Conservation (phyloP, 2,888 invertebrate species). For the Polietes domitor region DNA sequence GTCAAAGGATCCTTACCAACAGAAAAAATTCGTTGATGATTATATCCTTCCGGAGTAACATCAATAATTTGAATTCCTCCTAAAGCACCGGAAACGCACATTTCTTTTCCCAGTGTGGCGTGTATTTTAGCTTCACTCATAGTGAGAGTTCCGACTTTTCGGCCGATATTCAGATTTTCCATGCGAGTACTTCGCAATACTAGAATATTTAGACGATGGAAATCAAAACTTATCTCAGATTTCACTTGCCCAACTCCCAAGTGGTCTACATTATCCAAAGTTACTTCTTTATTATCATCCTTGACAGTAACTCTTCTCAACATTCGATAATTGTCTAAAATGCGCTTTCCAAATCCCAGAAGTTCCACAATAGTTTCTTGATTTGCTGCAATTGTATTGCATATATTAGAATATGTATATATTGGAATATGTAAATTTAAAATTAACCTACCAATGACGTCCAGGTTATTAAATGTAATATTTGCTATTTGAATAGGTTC, state of each 20-base stretch:
- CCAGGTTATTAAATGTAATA: conserved; percentile 95
- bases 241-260: conserved; percentile 60
- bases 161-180: conserved; percentile 87
- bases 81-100: conserved; percentile 91
- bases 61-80: conserved; percentile 96
- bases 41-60: conserved; percentile 90
- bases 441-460: conserved; percentile 89
- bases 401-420: conserved; percentile 12
- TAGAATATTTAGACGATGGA: conserved; percentile 93
- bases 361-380: conserved; percentile 97
- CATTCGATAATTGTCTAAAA: conserved; percentile 82
- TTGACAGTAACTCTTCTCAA: conserved; percentile 5
- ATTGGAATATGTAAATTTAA: neutral
- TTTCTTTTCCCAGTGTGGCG: conserved; percentile 84
- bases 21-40: conserved; percentile 92
- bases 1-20: conserved; percentile 89
- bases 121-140: conserved; percentile 94
- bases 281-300: neutral
- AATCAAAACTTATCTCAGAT: conserved; percentile 94
- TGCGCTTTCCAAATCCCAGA: conserved; percentile 91
- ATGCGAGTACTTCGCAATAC: conserved; percentile 90
- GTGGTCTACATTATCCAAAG: neutral
- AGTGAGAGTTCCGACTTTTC: conserved; percentile 96
- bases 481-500: conserved; percentile 88
- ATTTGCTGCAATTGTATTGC: conserved; percentile 88